Conservation (phyloP, 2,888 invertebrate species). For the Muscina levida region DNA sequence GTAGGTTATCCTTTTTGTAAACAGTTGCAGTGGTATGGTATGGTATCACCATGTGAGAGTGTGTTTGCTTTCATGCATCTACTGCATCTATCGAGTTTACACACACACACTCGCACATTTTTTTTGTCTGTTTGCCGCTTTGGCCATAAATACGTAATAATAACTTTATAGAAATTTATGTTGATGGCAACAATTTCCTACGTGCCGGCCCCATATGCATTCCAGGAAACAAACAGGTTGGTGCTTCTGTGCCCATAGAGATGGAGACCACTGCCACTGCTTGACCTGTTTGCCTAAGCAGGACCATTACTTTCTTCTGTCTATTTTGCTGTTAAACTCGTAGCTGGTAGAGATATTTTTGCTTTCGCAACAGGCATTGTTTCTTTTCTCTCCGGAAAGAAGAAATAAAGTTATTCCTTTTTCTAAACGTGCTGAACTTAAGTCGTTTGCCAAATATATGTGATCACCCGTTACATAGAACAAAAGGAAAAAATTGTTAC, state of each 20-base stretch:
- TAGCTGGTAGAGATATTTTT: neutral
- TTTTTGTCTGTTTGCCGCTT: too few species aligned
- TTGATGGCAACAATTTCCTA: constrained; percentile 59
- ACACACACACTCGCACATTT: too few species aligned
- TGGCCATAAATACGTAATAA: constrained; percentile 12
- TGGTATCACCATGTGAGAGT: too few species aligned
- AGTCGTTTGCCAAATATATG: neutral
- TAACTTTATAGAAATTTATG: constrained; percentile 62
- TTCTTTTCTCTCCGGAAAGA: constrained; percentile 4
- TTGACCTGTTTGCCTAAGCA: too few species aligned
- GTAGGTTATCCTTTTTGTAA: neutral
- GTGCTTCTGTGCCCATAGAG: too few species aligned
- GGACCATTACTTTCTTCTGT: too few species aligned
- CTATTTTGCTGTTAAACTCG: constrained; percentile 49
- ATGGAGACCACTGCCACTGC: constrained; percentile 34
- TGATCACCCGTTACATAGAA: too few species aligned
- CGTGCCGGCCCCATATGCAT: constrained; percentile 3
- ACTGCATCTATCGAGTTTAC: too few species aligned
- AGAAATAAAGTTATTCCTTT: neutral
- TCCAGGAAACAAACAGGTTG: neutral
- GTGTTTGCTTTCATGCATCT: too few species aligned
- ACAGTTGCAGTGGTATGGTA: neutral
- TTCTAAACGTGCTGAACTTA: constrained; percentile 3
- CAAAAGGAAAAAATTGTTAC: too few species aligned
- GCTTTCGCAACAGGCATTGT: constrained; percentile 31